Conservation (phyloP, 2,797 vertebrate species). For the Philypnodon macrostomus region DNA sequence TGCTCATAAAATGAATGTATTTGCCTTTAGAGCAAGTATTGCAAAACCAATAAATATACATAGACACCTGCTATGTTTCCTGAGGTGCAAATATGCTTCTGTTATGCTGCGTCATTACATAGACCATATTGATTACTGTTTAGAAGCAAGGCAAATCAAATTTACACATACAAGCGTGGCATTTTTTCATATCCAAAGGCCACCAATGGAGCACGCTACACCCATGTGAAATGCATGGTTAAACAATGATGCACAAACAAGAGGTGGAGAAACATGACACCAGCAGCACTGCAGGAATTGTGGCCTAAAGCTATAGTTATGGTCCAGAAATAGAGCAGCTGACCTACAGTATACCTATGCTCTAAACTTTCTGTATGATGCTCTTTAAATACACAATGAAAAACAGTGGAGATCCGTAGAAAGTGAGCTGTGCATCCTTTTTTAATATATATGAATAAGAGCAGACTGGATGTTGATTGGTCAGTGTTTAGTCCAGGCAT, state of each 20-base stretch:
- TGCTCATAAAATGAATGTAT: not conserved
- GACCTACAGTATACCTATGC: too few relatives aligned
- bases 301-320: not conserved
- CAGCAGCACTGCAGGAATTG: not conserved
- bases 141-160: slow-evolving; percentile 1
- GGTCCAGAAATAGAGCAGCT: not conserved
- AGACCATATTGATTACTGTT: slow-evolving; percentile 6
- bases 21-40: not conserved
- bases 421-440: too few relatives aligned
- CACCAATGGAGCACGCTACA: not conserved
- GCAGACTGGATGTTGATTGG: too few relatives aligned
- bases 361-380: too few relatives aligned
- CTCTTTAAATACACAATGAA: too few relatives aligned
- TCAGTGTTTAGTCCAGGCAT: too few relatives aligned
- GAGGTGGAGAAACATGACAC: not conserved
- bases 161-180: not conserved
- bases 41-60: slow-evolving; percentile 4
- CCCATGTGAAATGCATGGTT: not conserved
- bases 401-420: too few relatives aligned
- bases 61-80: too few relatives aligned
- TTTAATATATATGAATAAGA: too few relatives aligned
- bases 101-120: slow-evolving; percentile 8
- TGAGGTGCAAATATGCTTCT: slow-evolving; percentile 4
- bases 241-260: not conserved
- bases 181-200: slow-evolving; percentile 4